Percentiles rank a stretch among this genome's conserved stretches.
Conservation (phyloP, 2,113 vertebrate genomes). For the Pterophyllum scalare region DNA sequence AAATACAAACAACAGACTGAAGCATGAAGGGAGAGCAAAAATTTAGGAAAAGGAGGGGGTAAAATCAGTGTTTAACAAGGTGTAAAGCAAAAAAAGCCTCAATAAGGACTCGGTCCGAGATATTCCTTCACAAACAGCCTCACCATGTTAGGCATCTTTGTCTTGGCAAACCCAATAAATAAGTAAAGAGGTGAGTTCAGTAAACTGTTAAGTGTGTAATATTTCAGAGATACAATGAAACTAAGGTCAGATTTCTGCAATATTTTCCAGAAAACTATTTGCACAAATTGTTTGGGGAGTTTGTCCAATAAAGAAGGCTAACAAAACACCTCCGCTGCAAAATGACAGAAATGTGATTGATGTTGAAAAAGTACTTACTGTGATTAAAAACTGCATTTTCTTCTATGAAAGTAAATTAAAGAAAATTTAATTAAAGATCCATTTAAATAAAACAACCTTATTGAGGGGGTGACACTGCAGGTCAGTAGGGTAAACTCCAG, state of each 20-base stretch:
- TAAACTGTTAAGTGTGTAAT: slow-evolving; percentile 40
- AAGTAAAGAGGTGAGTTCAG: slow-evolving; percentile 57
- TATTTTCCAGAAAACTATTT: slow-evolving; percentile 41
- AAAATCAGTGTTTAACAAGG: slow-evolving; percentile 57
- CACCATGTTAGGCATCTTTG: slow-evolving; percentile 51
- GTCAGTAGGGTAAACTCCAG: too few species aligned
- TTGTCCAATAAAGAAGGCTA: slow-evolving; percentile 28
- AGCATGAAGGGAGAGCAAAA: background rate
- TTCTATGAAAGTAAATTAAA: background rate
- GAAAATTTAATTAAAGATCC: too few species aligned
- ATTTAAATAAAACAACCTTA: too few species aligned
- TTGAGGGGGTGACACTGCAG: too few species aligned
- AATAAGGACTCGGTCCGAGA: slow-evolving; percentile 46
- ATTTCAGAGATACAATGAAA: slow-evolving; percentile 50
- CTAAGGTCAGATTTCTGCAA: background rate
- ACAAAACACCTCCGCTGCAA: slow-evolving; percentile 13
- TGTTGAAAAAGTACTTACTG: background rate
- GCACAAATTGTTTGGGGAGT: slow-evolving; percentile 36
- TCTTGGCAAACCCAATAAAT: slow-evolving; percentile 55
- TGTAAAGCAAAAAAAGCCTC: slow-evolving; percentile 66
- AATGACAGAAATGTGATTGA: slow-evolving; percentile 26
- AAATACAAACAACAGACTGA: slow-evolving; percentile 22
- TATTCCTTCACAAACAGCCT: slow-evolving; percentile 50
- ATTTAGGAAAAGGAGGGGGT: slow-evolving; percentile 11
- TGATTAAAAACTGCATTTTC: background rate